A percentile compares a stretch with the other conserved stretches of the same genome.
These are phyloP conservation scores for Pammene aurita DNA, from an alignment of 2,888 invertebrate genomes.

Conservation along the genomic window DNA sequence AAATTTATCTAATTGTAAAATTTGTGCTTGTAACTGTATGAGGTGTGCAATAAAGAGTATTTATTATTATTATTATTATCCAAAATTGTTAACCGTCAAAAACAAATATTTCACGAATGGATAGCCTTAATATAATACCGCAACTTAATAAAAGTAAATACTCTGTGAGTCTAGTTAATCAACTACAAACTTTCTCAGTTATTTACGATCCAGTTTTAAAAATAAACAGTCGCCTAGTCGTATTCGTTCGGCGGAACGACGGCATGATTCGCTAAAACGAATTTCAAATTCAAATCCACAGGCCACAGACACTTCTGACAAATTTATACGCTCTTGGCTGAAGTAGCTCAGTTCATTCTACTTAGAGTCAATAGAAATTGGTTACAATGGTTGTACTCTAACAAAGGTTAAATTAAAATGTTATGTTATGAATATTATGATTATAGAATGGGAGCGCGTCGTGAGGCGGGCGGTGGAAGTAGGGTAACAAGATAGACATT, in stretches of 20 bases:
- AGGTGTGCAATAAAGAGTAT: too few relatives aligned
- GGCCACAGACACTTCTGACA: not conserved
- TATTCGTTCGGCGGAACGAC: constrained; percentile 6
- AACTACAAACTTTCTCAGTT: not conserved
- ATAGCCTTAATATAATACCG: too few relatives aligned
- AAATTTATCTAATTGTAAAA: too few relatives aligned
- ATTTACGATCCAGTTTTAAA: constrained; percentile 7
- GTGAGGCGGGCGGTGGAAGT: not conserved
- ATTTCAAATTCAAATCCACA: constrained; percentile 16
- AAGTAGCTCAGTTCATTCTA: not conserved
- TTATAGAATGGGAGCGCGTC: not conserved
- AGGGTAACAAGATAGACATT: not conserved
- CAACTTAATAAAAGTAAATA: constrained; percentile 4
- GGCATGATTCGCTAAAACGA: constrained; percentile 5
- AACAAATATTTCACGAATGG: too few relatives aligned
- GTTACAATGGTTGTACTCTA: not conserved
- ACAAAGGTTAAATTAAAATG: not conserved
- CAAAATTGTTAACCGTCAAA: too few relatives aligned
- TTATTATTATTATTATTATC: too few relatives aligned
- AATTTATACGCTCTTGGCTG: not conserved
- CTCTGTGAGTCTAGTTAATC: constrained; percentile 1
- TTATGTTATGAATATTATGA: not conserved
- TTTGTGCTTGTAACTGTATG: too few relatives aligned
- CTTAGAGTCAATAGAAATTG: not conserved
- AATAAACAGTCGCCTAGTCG: constrained; percentile 11